phyloP scores from a whole-genome alignment of 2,888 invertebrate species.

The Lasioglossum marginatum region DNA sequence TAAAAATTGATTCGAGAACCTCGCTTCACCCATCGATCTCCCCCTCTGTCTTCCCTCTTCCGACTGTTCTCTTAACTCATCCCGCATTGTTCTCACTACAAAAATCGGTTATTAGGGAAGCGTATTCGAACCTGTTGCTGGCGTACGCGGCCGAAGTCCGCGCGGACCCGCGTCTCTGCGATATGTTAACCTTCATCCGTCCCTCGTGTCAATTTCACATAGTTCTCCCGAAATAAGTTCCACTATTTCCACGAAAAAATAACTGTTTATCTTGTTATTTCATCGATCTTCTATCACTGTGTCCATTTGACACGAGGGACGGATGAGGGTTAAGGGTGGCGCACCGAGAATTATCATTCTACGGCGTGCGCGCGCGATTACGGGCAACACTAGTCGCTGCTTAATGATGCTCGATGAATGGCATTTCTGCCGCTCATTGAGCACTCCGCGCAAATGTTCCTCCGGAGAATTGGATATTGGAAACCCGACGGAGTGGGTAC shows the following conservation, averaged over 20 bases:
- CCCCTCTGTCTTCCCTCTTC: no score
- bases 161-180: background rate
- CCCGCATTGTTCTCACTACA: background rate
- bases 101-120: conserved; percentile 4
- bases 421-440: conserved; percentile 49
- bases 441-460: conserved; percentile 45
- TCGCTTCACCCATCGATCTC: background rate
- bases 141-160: background rate
- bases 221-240: no score
- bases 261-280: no score
- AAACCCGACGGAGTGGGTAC: conserved; percentile 36
- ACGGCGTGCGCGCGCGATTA: conserved; percentile 20
- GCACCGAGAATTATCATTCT: conserved; percentile 56
- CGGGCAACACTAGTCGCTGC: conserved; percentile 37
- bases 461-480: conserved; percentile 59
- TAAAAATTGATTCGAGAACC: conserved; percentile 30
- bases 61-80: background rate
- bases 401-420: conserved; percentile 61
- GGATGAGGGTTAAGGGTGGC: background rate
- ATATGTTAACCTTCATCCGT: no score
- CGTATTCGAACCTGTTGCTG: conserved; percentile 50
- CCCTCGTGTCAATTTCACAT: no score
- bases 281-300: no score
- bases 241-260: no score
- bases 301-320: no score